These are phyloP conservation scores for Carcinoscorpius rotundicauda DNA, from an alignment of 1,140 invertebrate species.

Conservation along the genomic window DNA sequence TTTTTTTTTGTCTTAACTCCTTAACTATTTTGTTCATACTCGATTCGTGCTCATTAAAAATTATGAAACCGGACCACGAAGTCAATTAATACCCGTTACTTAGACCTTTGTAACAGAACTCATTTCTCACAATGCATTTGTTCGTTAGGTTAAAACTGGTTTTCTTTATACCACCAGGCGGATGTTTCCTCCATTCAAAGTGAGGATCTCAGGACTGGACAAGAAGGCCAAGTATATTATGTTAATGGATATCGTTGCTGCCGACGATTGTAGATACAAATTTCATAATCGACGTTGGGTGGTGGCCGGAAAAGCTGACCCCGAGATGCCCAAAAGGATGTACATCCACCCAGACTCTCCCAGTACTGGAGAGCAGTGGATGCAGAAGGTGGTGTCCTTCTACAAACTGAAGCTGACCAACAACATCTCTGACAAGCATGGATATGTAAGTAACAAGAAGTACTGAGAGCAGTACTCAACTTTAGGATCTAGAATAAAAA, in stretches of 20 bases:
- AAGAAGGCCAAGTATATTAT: conserved; percentile 36
- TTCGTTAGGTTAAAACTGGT: no score
- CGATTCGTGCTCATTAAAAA: no score
- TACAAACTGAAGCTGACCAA: conserved; percentile 82
- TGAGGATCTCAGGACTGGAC: conserved; percentile 30
- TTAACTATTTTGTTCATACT: no score
- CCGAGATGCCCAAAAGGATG: conserved; percentile 55
- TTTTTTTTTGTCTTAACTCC: no score
- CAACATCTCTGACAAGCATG: conserved; percentile 63
- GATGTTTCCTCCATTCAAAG: conserved; percentile 51
- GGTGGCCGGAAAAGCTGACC: conserved; percentile 92
- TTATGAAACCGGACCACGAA: no score
- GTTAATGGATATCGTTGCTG: conserved; percentile 75
- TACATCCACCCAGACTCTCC: conserved; percentile 80
- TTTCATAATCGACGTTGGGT: conserved; percentile 99
- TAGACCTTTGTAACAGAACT: no score
- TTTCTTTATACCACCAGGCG: conserved; percentile 40
- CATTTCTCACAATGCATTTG: no score
- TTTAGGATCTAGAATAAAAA: no score
- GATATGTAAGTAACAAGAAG: conserved; percentile 52
- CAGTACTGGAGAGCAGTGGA: conserved; percentile 69
- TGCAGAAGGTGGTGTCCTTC: conserved; percentile 65
- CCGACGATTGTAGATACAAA: conserved; percentile 96
- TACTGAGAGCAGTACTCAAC: no score
- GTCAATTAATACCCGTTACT: no score